Base-by-base conservation (phyloP, 2,888 invertebrate genomes). In the Tenthredo distinguenda region DNA sequence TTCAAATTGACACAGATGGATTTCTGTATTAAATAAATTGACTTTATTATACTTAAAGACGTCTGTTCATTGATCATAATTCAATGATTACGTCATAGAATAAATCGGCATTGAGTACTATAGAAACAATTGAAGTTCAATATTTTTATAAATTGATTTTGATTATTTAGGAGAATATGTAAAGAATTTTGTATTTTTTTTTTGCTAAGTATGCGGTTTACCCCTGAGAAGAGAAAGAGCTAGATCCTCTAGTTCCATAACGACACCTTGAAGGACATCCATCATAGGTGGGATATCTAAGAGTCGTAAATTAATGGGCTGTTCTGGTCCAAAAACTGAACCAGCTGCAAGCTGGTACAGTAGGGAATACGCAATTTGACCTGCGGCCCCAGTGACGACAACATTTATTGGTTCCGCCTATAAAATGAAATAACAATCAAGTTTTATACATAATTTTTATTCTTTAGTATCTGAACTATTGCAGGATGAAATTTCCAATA, bases 361-460 rank as follows among this genome's bases (percentile, higher is more conserved):
- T 72, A 99, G 94, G 2, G 99, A 99, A 94, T 99, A 99, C 86
- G 99, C 99, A 90, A 99, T 99, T 94, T 99, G 99, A 26, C 99
- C 99, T 86, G 99, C 99, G 90, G 99, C 99, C 87, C 99, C 99
- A 84, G 99, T 99, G 47, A 99, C 97, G 86, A 99, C 97, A 88
- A 99, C 98, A 94, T 96, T 97, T 91, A 99, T 97, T 92, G 99
- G 97, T 94, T 97, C 96, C 91, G 96, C 94, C 97, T 97, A 93
- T 86, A 47, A 18, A 26, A 31, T 95, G 87, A 86, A 87, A 84
- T 85, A 85, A 86, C 83, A 83, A 47, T 83, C 62, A 47, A 47
- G 47, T 47, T 12, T 47, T 47, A 47, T 47, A 10, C 12, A 47
- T 47, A 47, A 15, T 47, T 12, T 47, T 47, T 47, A 47, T 47